Conservation (phyloP, 2,888 invertebrate species). For the Chrysina gloriosa region DNA sequence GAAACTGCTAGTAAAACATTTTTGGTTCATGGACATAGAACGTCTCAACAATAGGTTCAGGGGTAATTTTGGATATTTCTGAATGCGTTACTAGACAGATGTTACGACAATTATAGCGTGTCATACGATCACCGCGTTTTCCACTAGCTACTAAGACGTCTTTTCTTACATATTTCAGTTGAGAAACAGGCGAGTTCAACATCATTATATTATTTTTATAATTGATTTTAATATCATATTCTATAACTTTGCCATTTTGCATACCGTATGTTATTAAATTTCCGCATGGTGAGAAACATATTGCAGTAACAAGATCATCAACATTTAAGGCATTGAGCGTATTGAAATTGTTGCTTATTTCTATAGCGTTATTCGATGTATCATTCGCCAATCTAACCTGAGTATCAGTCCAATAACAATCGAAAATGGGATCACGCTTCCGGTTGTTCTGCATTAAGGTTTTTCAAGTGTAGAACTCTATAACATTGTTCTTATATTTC, state of each 20-base stretch:
- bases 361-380: constrained; percentile 53
- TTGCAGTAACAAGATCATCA: constrained; percentile 51
- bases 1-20: constrained; percentile 45
- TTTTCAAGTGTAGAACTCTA: constrained; percentile 27
- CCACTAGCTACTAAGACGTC: constrained; percentile 26
- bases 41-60: constrained; percentile 45
- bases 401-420: constrained; percentile 38
- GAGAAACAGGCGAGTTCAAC: constrained; percentile 49
- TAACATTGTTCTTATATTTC: constrained; percentile 13
- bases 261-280: constrained; percentile 58
- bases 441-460: constrained; percentile 29
- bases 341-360: constrained; percentile 55
- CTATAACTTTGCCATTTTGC: constrained; percentile 54
- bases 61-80: constrained; percentile 21
- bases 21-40: constrained; percentile 44
- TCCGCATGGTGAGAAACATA: constrained; percentile 57
- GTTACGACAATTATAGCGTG: constrained; percentile 10
- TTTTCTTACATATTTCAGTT: constrained; percentile 48
- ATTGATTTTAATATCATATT: constrained; percentile 54
- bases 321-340: constrained; percentile 54
- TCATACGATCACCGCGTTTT: constrained; percentile 21
- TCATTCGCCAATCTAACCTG: constrained; percentile 44
- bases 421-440: constrained; percentile 30
- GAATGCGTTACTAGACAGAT: constrained; percentile 18
- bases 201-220: constrained; percentile 48